Base-by-base conservation (phyloP, 2,888 invertebrate genomes). In the Chalcosyrphus nemorum region DNA sequence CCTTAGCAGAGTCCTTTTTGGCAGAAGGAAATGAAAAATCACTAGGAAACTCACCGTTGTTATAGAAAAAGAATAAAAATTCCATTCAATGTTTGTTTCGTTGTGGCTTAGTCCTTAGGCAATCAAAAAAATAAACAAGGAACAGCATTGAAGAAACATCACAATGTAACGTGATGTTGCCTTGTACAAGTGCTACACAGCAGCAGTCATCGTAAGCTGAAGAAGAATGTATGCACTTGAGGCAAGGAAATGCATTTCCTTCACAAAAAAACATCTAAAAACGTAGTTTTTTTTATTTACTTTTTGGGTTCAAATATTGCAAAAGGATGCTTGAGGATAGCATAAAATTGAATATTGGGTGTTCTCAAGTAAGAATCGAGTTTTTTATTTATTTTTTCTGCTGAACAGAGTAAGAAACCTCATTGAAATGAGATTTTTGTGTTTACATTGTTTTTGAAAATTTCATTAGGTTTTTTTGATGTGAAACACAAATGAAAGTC, bases 241-340 rank as follows among this genome's bases (percentile, higher is more conserved):
- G 19, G 11, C 59, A 52, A 43, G 59, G 74, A 52, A 74, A 80
- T 80, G 57, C 65, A 78, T 78, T 78, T 74, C 72, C 45, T 78
- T 57, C 57, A n/a, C n/a, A 57, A 7, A 15, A 57, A 35, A 65
- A 57, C 4, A 1, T 13, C 54, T 35, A 41, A 43, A 45, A 54
- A 2, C 27, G 11, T 15, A 27, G 13, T 27, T 21, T 35, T 13
- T 17, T 45, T 43, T 43, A 21, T 17, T 24, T 11, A 19, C 32
- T 41, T 19, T 9, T 1, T 41, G 2, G 24, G n/a, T 59, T 50
- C 35, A 24, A 35, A 35, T 65, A 50, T 65, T 52, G 21, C 24
- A 15, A 24, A 35, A 50, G 19, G 19, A 21, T 11, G 24, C 19
- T 59, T 59, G 50, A n/a, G 59, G 41, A 24, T 59, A 19, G 13